These are phyloP conservation scores for Ascidia mentula DNA, from an alignment of 23 tunicate species.

Conservation along the genomic window DNA sequence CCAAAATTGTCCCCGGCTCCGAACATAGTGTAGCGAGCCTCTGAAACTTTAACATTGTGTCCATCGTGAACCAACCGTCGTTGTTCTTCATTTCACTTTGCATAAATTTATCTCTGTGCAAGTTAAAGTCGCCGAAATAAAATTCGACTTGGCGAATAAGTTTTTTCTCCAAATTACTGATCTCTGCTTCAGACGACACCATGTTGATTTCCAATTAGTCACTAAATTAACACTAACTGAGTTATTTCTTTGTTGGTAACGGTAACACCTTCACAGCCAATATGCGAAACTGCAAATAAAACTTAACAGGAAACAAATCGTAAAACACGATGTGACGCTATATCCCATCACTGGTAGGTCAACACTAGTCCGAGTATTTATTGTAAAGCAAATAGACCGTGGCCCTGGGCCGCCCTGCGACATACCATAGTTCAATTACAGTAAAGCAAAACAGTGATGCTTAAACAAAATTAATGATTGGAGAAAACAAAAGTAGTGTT, in stretches of 20 bases:
- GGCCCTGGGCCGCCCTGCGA: too few relatives aligned
- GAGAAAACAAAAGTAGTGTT: too few relatives aligned
- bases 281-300: too few relatives aligned
- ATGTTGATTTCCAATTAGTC: not conserved
- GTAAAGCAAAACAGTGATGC: too few relatives aligned
- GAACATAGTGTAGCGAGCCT: conserved; percentile 67
- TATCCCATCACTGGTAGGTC: not conserved
- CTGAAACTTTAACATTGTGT: conserved; percentile 87
- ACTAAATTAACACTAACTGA: not conserved
- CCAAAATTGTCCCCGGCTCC: conserved; percentile 82
- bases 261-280: too few relatives aligned
- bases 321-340: not conserved
- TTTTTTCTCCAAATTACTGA: conserved; percentile 36
- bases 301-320: not conserved
- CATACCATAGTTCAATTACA: too few relatives aligned
- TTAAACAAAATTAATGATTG: too few relatives aligned
- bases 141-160: conserved; percentile 84
- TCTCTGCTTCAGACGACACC: conserved; percentile 13
- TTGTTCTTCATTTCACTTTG: conserved; percentile 79
- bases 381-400: too few relatives aligned
- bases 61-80: conserved; percentile 98
- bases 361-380: too few relatives aligned
- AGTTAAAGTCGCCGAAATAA: conserved; percentile 95
- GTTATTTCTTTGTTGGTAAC: not conserved
- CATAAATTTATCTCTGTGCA: conserved; percentile 94